phyloP scores from a whole-genome alignment of 2,888 invertebrate genomes.

The Drosophila testacea region DNA sequence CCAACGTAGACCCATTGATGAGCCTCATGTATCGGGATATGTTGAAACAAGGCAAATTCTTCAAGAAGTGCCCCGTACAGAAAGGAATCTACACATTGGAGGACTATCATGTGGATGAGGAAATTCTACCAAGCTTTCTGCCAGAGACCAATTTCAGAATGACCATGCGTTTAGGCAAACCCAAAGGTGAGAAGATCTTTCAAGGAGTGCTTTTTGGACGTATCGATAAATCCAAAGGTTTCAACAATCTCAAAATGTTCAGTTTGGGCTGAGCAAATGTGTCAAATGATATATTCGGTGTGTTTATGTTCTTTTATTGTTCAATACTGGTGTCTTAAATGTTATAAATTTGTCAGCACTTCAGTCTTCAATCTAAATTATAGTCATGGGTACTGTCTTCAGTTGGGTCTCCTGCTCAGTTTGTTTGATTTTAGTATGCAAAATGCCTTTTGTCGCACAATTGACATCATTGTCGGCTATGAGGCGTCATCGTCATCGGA shows the following conservation, averaged over 20 bases:
- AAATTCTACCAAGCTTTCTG: slow-evolving; percentile 79
- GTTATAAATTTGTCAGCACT: slow-evolving; percentile 54
- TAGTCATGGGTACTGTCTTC: slow-evolving; percentile 27
- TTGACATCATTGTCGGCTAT: slow-evolving; percentile 67
- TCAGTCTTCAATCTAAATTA: slow-evolving; percentile 44
- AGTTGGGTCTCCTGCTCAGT: slow-evolving; percentile 18
- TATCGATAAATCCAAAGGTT: slow-evolving; percentile 83
- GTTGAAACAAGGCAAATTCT: slow-evolving; percentile 69
- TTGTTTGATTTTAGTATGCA: slow-evolving; percentile 77
- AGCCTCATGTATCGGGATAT: slow-evolving; percentile 76
- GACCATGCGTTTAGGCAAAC: slow-evolving; percentile 42
- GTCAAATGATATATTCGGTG: not conserved
- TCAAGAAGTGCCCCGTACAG: slow-evolving; percentile 77
- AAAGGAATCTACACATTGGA: slow-evolving; percentile 71
- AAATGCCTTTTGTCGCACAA: slow-evolving; percentile 73
- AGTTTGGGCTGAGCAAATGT: slow-evolving; percentile 71
- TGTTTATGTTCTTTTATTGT: slow-evolving; percentile 16
- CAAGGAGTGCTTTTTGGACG: slow-evolving; percentile 68
- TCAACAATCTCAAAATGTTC: slow-evolving; percentile 83
- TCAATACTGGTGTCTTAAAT: slow-evolving; percentile 44
- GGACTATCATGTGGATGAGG: slow-evolving; percentile 81
- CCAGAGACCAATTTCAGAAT: slow-evolving; percentile 77
- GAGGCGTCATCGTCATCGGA: slow-evolving; percentile 52
- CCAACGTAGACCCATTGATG: slow-evolving; percentile 65
- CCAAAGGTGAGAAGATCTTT: slow-evolving; percentile 59